Percentiles rank a stretch among this genome's conserved stretches.
Conservation (phyloP, 2,888 invertebrate species). For the Eupeodes luniger region DNA sequence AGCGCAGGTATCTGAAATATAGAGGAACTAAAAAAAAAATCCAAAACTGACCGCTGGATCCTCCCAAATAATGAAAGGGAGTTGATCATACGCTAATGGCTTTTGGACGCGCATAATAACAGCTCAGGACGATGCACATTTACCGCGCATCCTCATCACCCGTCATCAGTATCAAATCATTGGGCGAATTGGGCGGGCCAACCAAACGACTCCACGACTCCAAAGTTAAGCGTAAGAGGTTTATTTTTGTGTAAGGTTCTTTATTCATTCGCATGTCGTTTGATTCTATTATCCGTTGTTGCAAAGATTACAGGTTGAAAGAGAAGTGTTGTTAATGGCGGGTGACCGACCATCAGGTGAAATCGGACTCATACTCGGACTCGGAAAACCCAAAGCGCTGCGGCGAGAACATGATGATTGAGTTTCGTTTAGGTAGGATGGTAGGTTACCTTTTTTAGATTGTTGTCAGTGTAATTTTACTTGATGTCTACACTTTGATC, state of each 20-base stretch:
- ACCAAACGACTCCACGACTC: slow-evolving; percentile 19
- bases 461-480: not conserved
- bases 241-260: slow-evolving; percentile 7
- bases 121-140: slow-evolving; percentile 69
- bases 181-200: slow-evolving; percentile 45
- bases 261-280: slow-evolving; percentile 73
- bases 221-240: slow-evolving; percentile 31
- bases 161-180: slow-evolving; percentile 69
- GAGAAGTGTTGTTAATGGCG: slow-evolving; percentile 73
- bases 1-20: not conserved
- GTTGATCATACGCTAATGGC: slow-evolving; percentile 75
- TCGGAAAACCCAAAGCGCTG: not conserved
- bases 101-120: slow-evolving; percentile 75
- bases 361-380: not conserved
- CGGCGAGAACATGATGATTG: not conserved
- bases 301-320: slow-evolving; percentile 45
- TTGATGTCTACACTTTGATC: not conserved
- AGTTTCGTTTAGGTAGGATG: not conserved
- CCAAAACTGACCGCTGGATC: slow-evolving; percentile 61
- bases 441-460: not conserved
- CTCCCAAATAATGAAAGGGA: slow-evolving; percentile 75
- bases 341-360: slow-evolving; percentile 26
- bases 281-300: slow-evolving; percentile 71
- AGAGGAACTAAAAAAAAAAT: slow-evolving; percentile 9
- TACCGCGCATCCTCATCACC: slow-evolving; percentile 70